These are phyloP conservation scores for Oenanthe melanoleuca DNA, from an alignment of 2,113 vertebrate genomes.

Conservation along the genomic window DNA sequence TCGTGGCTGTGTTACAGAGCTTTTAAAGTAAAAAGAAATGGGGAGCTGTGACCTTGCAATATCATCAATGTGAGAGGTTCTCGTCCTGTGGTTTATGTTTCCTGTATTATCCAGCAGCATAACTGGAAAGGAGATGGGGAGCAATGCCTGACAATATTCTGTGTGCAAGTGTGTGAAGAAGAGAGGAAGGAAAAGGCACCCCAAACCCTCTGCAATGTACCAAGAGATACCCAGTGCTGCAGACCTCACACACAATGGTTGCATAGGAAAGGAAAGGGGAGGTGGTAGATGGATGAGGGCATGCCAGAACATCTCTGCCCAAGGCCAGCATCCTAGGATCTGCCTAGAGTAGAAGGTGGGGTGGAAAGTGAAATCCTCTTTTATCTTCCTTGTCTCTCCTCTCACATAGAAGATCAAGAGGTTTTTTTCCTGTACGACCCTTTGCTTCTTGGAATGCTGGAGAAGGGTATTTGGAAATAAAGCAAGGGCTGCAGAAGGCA, in stretches of 20 bases:
- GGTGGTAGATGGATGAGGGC: no score
- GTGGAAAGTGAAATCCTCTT: background rate
- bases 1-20: background rate
- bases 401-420: rapidly evolving
- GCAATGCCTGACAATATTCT: background rate
- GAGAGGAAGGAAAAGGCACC: background rate
- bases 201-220: background rate
- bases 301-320: background rate
- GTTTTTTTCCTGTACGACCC: rapidly evolving
- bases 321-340: background rate
- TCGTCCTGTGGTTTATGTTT: background rate
- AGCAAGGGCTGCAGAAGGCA: background rate
- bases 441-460: background rate
- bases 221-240: background rate
- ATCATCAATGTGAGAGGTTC: background rate
- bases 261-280: background rate
- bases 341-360: background rate
- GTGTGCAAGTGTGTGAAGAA: background rate
- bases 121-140: background rate
- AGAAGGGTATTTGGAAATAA: background rate
- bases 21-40: background rate
- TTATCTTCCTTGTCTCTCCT: background rate
- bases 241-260: background rate
- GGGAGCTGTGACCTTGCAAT: background rate
- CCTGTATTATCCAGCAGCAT: background rate